These are phyloP conservation scores for Sebastes trivittatus DNA, from an alignment of 2,797 vertebrate genomes.

Conservation along the genomic window DNA sequence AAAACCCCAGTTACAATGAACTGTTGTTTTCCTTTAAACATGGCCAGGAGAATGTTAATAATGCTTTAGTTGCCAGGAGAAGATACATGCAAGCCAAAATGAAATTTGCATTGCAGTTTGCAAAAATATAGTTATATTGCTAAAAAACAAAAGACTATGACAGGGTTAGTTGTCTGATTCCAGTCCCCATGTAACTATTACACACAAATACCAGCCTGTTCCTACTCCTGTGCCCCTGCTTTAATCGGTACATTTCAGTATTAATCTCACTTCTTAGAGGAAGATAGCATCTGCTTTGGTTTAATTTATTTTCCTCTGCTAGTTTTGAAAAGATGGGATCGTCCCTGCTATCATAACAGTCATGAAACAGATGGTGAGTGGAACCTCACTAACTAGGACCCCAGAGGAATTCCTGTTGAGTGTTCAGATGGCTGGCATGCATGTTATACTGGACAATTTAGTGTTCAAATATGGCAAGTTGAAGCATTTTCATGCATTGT, in stretches of 20 bases:
- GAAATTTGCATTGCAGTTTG: background rate
- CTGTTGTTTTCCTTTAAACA: background rate
- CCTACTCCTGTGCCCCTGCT: background rate
- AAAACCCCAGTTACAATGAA: background rate
- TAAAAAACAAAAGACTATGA: background rate
- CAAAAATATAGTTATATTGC: background rate
- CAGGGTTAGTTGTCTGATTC: background rate
- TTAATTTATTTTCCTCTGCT: slow-evolving; percentile 19
- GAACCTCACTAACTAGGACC: slow-evolving; percentile 39
- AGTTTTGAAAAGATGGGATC: slow-evolving; percentile 18
- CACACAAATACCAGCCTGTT: background rate
- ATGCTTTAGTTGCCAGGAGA: background rate
- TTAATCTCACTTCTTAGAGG: background rate
- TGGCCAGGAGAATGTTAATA: background rate
- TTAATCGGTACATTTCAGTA: background rate
- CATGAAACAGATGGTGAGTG: slow-evolving; percentile 60
- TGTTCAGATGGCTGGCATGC: slow-evolving; percentile 37
- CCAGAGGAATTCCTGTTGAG: slow-evolving; percentile 46
- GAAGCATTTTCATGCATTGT: slow-evolving; percentile 9
- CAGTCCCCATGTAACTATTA: background rate
- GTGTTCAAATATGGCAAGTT: slow-evolving; percentile 22
- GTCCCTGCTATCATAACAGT: slow-evolving; percentile 32
- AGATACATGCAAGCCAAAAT: background rate
- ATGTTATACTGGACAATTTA: slow-evolving; percentile 2
- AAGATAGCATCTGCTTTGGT: slow-evolving; percentile 13